phyloP scores from a whole-genome alignment of 2,888 invertebrate genomes.

The Callyntrura sp. region DNA sequence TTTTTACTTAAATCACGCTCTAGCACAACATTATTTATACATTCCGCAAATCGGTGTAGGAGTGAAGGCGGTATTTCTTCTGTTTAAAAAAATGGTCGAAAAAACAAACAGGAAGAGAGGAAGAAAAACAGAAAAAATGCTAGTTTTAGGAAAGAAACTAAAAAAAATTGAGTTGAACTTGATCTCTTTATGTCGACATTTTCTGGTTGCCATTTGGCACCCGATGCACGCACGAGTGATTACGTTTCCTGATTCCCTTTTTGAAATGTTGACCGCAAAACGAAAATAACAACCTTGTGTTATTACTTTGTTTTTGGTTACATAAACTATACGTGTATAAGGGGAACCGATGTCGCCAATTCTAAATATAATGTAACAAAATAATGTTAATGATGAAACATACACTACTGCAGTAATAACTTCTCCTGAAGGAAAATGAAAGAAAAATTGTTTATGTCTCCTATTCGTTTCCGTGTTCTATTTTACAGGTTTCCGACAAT shows the following conservation, averaged over 20 bases:
- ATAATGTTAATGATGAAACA: no score
- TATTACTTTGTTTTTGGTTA: conserved; percentile 14
- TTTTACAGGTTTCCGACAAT: conserved; percentile 38
- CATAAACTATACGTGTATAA: no score
- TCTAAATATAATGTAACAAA: no score
- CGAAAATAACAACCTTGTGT: not conserved
- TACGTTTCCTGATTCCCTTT: not conserved
- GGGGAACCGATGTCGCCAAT: no score
- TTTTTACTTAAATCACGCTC: conserved; percentile 25
- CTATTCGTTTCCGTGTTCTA: not conserved
- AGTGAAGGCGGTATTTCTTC: not conserved
- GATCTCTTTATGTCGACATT: conserved; percentile 1
- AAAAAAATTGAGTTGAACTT: conserved; percentile 15
- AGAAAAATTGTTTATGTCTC: not conserved
- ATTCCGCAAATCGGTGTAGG: not conserved
- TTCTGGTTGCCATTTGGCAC: conserved; percentile 40
- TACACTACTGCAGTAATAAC: not conserved
- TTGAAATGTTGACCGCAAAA: conserved; percentile 21
- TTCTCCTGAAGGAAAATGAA: not conserved
- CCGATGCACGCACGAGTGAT: not conserved
- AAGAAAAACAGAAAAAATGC: conserved; percentile 6
- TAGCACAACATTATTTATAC: conserved; percentile 33
- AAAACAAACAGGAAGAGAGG: not conserved
- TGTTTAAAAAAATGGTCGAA: not conserved
- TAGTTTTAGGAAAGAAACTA: not conserved